Evolutionary conservation across 1,140 invertebrate genomes (phyloP).

Genomic region (Camponotus vicinus): DNA sequence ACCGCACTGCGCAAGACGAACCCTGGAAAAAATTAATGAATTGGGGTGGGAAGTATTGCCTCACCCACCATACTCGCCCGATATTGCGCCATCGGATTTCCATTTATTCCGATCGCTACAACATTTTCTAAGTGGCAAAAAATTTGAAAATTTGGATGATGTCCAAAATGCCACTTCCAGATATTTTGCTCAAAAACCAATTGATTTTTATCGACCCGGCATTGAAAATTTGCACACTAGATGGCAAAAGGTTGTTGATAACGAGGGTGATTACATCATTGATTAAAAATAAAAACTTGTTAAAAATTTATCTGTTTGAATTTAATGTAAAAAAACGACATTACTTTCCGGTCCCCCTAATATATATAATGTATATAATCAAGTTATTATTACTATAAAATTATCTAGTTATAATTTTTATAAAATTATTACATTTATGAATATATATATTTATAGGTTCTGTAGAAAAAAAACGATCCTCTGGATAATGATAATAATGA

Average conservation of each 20-base stretch:
- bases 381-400: no score
- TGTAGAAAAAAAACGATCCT: no score
- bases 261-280: slow-evolving; percentile 23
- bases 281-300: slow-evolving; percentile 24
- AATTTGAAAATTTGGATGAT: slow-evolving; percentile 43
- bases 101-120: slow-evolving; percentile 20
- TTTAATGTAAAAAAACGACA: slow-evolving; percentile 9
- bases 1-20: slow-evolving; percentile 52
- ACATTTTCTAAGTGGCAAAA: slow-evolving; percentile 34
- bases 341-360: no score
- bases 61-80: slow-evolving; percentile 24
- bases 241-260: slow-evolving; percentile 40
- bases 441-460: no score
- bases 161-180: slow-evolving; percentile 42
- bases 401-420: no score
- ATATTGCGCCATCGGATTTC: slow-evolving; percentile 17
- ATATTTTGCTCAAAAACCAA: slow-evolving; percentile 52
- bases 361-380: no score
- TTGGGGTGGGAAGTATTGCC: background rate
- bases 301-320: slow-evolving; percentile 25
- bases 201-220: slow-evolving; percentile 48
- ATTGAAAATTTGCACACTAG: slow-evolving; percentile 51
- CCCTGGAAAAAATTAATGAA: background rate
- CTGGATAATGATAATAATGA: no score
- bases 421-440: no score